Base-by-base conservation (phyloP, 1,140 invertebrate genomes). In the Drosophila virilis region DNA sequence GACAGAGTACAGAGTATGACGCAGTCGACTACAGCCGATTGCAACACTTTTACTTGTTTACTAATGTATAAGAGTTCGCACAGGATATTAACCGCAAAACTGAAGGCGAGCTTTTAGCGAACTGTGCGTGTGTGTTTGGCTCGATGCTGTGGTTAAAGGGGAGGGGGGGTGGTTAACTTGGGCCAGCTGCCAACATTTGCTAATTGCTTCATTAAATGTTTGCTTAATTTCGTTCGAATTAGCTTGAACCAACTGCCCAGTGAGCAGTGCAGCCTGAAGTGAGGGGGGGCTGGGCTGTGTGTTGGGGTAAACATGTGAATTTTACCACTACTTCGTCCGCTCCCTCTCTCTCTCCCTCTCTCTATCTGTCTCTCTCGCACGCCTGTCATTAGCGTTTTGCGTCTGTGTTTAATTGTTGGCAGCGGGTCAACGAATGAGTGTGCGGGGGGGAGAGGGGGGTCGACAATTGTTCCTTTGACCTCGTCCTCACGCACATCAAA, bases 171-270 rank as follows among this genome's bases (percentile, higher is more conserved):
- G 7, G 17, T 33, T 15, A 13, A 15, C 17, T 40, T 70, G 43
- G 38, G 60, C 48, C 67, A 66, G 70, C 77, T 77, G 73, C 50
- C 65, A 65, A 69, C 61, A 75, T 84, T 84, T 80, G 80, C 77
- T 89, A 89, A 89, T 89, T 89, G 80, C 80, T 89, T 89, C 84
- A 89, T 89, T 89, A 89, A 89, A 89, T 89, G 84, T 84, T 89
- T 89, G 84, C 84, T 82, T 89, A 84, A 89, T 89, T 89, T 89
- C 84, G 74, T 89, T 84, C 84, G 80, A 89, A 89, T 89, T 89
- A 89, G 84, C 84, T 82, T 64, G 57, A 68, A 54, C 50, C 51
- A 52, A 64, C 40, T 70, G 68, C 42, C 68, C 42, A 64, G 22
- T 50, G 54, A n/a, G 45, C 13, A 40, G 33, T 37, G 57, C 22